Evolutionary conservation across 1,140 invertebrate genomes (phyloP).

Genomic region (Drosophila sp.): DNA sequence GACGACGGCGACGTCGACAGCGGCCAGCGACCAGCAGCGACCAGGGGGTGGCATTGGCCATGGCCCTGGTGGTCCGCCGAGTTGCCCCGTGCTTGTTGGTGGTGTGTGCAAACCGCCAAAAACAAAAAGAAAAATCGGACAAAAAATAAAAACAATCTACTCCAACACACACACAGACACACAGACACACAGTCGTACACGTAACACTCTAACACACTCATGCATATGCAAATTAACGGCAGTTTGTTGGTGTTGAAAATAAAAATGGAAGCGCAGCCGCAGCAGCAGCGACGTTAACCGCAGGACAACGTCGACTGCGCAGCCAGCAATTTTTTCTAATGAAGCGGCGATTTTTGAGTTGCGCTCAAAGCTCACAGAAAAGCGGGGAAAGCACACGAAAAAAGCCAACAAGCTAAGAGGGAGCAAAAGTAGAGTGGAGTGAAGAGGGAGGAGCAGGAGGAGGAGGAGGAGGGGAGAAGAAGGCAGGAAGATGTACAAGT

Average conservation of each 20-base stretch:
- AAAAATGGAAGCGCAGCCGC: slow-evolving; percentile 74
- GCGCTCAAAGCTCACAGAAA: slow-evolving; percentile 53
- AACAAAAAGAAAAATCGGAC: slow-evolving; percentile 28
- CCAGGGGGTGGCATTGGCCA: slow-evolving; percentile 74
- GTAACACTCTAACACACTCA: slow-evolving; percentile 39
- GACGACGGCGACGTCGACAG: slow-evolving; percentile 25
- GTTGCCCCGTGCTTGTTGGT: slow-evolving; percentile 46
- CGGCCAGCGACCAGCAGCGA: slow-evolving; percentile 26
- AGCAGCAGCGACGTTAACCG: slow-evolving; percentile 38
- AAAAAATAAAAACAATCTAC: slow-evolving; percentile 40
- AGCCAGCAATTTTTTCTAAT: slow-evolving; percentile 69
- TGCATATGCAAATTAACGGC: slow-evolving; percentile 75
- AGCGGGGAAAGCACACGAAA: slow-evolving; percentile 60
- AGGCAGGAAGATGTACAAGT: not conserved
- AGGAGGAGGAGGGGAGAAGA: not conserved
- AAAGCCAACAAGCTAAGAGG: slow-evolving; percentile 29
- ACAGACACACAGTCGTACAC: too few species aligned
- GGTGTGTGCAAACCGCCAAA: slow-evolving; percentile 57
- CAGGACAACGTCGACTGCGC: slow-evolving; percentile 36
- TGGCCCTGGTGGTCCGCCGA: slow-evolving; percentile 57
- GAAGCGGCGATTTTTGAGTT: slow-evolving; percentile 59
- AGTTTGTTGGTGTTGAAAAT: slow-evolving; percentile 60
- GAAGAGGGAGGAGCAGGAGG: slow-evolving; percentile 15
- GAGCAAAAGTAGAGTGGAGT: slow-evolving; percentile 12
- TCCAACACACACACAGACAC: slow-evolving; percentile 24